Base-by-base conservation (phyloP, 2,888 invertebrate genomes). In the Platerodrilus igneus region DNA sequence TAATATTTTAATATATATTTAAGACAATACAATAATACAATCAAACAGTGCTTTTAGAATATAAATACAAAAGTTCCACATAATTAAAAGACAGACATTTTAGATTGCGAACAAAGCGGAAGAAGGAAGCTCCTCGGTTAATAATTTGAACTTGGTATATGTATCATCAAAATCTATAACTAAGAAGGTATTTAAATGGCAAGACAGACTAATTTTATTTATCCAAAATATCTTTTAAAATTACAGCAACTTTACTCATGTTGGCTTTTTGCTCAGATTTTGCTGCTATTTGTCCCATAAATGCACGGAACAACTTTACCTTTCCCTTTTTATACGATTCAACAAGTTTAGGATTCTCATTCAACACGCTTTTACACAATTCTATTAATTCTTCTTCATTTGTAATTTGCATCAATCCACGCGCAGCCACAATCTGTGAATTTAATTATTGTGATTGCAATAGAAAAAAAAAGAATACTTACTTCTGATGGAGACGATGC, bases 261-360 rank as follows among this genome's bases (percentile, higher is more conserved):
- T 88, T 79, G 21, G 81, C 77, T 60, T 75, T 76, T 56, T 78
- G 72, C 10, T 78, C 64, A 26, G 79, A 77, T 47, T 69, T 68
- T 55, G 75, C 76, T 36, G 72, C 72, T 33, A 84, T 69, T 57
- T 76, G 68, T 8, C 79, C 80, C 42, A 80, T 61, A 42, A 89
- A 72, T 17, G 79, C 78, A 55, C 75, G 77, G 28, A 83, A 74
- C 5, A 80, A 75, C 69, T 84, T 85, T 1, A 62, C 64, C 67
- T 87, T 87, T 3, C 88, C 88, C 6, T 67, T 68, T 60, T 74
- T 78, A 58, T 81, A 87, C 50, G 78, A 72, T 45, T 74, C 68
- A 1, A 83, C 83, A 35, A 81, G 60, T 59, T 83, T 79, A 7
- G 77, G 72, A 66, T 86, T 83, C 44, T 77, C 74, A 8, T 75